Evolutionary conservation across 2,113 vertebrate genomes (phyloP).

Genomic region (Chionodraco myersi): DNA sequence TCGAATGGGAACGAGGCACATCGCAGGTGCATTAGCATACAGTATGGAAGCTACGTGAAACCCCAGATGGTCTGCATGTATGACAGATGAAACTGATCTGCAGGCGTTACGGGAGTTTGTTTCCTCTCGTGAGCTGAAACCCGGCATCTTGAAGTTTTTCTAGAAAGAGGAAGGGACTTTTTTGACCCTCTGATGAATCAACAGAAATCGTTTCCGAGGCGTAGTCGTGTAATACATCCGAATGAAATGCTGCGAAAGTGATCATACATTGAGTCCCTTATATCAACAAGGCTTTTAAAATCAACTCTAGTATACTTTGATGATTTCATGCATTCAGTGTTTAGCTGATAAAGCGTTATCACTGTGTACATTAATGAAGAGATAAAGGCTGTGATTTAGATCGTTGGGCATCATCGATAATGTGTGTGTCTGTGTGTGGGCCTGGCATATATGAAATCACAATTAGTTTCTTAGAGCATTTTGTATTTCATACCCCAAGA

Average conservation of each 20-base stretch:
- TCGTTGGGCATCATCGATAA: background rate
- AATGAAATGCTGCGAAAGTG: background rate
- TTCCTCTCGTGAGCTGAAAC: constrained; percentile 1
- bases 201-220: background rate
- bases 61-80: constrained; percentile 58
- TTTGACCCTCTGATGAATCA: constrained; percentile 6
- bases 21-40: constrained; percentile 32
- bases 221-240: background rate
- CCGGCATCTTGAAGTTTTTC: constrained; percentile 1
- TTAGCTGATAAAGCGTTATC: too few relatives aligned
- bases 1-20: constrained; percentile 52
- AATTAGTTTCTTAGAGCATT: background rate
- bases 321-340: background rate
- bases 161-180: constrained; percentile 6
- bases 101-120: constrained; percentile 9
- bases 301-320: background rate
- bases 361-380: too few relatives aligned
- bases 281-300: background rate
- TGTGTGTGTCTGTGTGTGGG: background rate
- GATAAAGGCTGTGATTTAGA: too few relatives aligned
- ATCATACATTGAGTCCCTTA: background rate
- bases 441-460: background rate
- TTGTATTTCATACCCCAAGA: background rate
- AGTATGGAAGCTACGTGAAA: constrained; percentile 20
- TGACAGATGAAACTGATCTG: constrained; percentile 26